A percentile compares a stretch with the other conserved stretches of the same genome.
These are phyloP conservation scores for Netelia virgata DNA, from an alignment of 2,888 invertebrate genomes.

Conservation along the genomic window DNA sequence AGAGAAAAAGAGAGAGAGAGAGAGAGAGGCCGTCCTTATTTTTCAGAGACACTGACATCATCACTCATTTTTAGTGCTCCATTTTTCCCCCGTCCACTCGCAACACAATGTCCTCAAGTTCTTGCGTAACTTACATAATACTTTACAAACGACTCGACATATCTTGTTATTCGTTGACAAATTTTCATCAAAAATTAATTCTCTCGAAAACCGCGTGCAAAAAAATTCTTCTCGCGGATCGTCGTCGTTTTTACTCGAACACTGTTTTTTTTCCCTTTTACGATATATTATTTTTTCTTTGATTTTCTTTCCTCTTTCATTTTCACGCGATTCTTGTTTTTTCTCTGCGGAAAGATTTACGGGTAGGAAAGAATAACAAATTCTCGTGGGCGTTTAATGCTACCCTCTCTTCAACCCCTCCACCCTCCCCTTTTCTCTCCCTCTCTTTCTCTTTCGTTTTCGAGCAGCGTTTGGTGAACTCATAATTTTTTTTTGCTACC, in stretches of 20 bases:
- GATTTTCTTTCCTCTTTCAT: neutral
- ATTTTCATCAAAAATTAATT: too few relatives aligned
- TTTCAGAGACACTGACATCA: slow-evolving; percentile 7
- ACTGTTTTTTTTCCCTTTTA: neutral
- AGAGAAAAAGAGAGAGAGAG: slow-evolving; percentile 1
- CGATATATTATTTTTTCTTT: neutral
- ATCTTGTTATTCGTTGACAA: too few relatives aligned
- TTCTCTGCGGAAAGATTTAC: slow-evolving; percentile 11
- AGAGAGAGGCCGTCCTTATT: slow-evolving; percentile 12
- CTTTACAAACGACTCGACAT: too few relatives aligned
- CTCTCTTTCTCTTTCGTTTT: neutral
- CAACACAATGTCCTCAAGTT: neutral
- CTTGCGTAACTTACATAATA: neutral
- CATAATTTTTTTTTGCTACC: slow-evolving; percentile 61
- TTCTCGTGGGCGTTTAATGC: slow-evolving; percentile 62
- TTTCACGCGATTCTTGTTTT: neutral
- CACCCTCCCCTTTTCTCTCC: neutral
- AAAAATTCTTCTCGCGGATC: too few relatives aligned
- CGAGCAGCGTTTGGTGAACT: slow-evolving; percentile 56
- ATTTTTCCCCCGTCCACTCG: neutral
- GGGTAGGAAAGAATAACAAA: slow-evolving; percentile 18
- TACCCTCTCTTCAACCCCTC: neutral
- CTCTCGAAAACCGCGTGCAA: too few relatives aligned
- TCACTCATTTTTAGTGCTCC: slow-evolving; percentile 23
- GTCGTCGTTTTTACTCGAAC: neutral